phyloP scores from a whole-genome alignment of 2,797 vertebrate genomes.

The Miichthys miiuy region DNA sequence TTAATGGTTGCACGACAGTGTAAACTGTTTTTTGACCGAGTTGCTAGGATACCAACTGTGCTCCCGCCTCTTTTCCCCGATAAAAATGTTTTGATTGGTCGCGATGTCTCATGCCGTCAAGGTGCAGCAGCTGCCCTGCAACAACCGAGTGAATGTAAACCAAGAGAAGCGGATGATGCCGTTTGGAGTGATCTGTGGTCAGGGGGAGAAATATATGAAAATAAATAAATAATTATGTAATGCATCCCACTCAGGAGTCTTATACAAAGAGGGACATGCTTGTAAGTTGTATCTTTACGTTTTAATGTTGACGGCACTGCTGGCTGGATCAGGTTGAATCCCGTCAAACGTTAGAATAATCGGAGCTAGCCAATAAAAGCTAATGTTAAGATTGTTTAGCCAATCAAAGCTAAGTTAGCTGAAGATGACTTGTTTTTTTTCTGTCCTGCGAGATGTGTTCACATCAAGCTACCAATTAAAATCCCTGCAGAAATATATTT shows the following conservation, averaged over 20 bases:
- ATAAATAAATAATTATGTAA: conserved; percentile 43
- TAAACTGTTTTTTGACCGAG: conserved; percentile 53
- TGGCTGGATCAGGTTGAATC: conserved; percentile 28
- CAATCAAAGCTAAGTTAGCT: conserved; percentile 50
- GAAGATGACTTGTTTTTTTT: conserved; percentile 26
- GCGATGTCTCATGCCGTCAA: conserved; percentile 33
- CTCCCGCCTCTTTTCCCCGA: conserved; percentile 38
- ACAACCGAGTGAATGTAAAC: conserved; percentile 49
- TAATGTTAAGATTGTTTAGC: conserved; percentile 39
- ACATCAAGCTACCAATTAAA: neutral
- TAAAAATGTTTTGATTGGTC: conserved; percentile 47
- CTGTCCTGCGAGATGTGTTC: neutral
- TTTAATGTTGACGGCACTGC: conserved; percentile 6
- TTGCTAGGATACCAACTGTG: conserved; percentile 55
- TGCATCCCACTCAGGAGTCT: neutral
- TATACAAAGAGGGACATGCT: conserved; percentile 28
- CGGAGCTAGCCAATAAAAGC: conserved; percentile 52
- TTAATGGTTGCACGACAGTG: conserved; percentile 53
- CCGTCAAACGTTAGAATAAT: conserved; percentile 10
- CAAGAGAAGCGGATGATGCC: conserved; percentile 22
- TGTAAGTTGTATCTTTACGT: conserved; percentile 65
- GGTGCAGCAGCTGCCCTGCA: conserved; percentile 13
- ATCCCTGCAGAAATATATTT: no score
- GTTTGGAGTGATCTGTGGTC: conserved; percentile 5
- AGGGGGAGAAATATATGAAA: neutral